Percentiles rank a stretch among this genome's conserved stretches.
Conservation (phyloP, 2,113 vertebrate genomes). For the Sigmodon hispidus region DNA sequence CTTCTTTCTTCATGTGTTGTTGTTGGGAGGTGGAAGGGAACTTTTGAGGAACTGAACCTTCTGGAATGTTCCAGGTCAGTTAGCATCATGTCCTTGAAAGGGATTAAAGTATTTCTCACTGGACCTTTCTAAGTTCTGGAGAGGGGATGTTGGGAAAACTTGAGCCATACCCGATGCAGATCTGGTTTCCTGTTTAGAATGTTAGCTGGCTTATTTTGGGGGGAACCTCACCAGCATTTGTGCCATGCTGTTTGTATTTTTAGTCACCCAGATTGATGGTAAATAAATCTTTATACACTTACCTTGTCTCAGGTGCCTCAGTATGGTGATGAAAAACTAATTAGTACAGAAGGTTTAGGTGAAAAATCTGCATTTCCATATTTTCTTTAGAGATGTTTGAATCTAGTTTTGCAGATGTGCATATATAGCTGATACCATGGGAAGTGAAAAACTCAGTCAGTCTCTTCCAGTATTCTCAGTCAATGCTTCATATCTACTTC, state of each 20-base stretch:
- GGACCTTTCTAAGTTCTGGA: neutral
- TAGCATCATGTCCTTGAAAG: neutral
- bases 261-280: neutral
- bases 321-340: neutral
- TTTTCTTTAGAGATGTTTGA: neutral
- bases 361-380: neutral
- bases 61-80: neutral
- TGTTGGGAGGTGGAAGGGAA: neutral
- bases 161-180: neutral
- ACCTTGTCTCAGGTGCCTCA: neutral
- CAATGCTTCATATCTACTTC: neutral
- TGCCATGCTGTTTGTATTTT: neutral
- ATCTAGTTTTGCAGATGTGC: neutral
- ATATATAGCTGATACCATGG: neutral
- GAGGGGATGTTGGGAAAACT: neutral
- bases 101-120: neutral
- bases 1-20: neutral
- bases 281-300: neutral
- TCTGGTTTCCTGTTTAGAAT: neutral
- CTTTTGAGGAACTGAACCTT: neutral
- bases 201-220: neutral
- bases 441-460: neutral
- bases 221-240: neutral
- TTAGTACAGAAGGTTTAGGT: neutral
- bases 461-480: neutral